Evolutionary conservation across 1,140 invertebrate genomes (phyloP), one percentile per base, ranked within the genome.

Genomic region (Glomeris maerens): DNA sequence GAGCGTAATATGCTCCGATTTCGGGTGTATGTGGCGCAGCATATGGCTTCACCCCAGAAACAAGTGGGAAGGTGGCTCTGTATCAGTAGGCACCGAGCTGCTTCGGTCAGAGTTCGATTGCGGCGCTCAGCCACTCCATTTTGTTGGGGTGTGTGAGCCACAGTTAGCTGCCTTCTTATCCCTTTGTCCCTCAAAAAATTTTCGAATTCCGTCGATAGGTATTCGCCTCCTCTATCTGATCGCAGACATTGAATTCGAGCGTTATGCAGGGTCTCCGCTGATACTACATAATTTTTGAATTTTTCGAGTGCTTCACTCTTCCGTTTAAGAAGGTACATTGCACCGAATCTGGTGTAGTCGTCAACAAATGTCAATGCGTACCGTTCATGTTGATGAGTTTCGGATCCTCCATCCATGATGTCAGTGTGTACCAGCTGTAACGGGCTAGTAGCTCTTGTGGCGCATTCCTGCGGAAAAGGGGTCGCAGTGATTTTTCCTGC

Each of bases 51-150:
- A 4, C 4, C 47, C 36, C 47, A 48, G 10, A 36, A 36, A 10
- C 31, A 10, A 38, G 17, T n/a, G 20, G 47, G 47, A n/a, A 48
- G 4, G 26, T 36, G n/a, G 21, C 28, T 5, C 20, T 48, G 28
- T 10, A 45, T 48, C 4, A 48, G 29, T 21, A 36, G 31, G 39
- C 4, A 45, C 5, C 47, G 2, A 4, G 4, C 7, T 22, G 14
- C 4, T 20, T 48, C 47, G 1, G 61, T 47, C 3, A 72, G 47
- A 4, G 60, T 71, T 20, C 68, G 45, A 47, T 71, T 70, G 20
- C 58, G 56, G 39, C 65, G 49, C 53, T 70, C 66, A 44, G 59
- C 53, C 10, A 61, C 51, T 20, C 64, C 66, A 60, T 72, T 72
- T 50, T 64, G 61, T 52, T 70, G 49, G 27, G 67, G 66, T 5